Base-by-base conservation (phyloP, 2,797 vertebrate genomes). In the Amniataba percoides region DNA sequence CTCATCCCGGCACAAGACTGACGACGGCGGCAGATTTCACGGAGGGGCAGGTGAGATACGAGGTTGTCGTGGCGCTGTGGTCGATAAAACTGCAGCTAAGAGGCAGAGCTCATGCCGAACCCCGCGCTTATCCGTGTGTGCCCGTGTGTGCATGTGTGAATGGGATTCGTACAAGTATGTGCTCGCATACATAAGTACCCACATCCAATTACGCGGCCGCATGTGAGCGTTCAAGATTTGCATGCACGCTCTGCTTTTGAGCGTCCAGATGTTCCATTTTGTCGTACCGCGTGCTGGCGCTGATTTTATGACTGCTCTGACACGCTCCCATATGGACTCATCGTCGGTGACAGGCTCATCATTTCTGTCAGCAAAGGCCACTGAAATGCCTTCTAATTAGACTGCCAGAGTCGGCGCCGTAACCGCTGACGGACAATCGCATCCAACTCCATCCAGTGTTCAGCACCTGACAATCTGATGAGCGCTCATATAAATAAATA, bases 221-320 rank as follows among this genome's bases (percentile, higher is more conserved):
- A 56, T 74, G 75, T 75, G 59, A 31, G 51, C 62, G 46, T 76
- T 42, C 48, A 63, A 36, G 57, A 80, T 87, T 62, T 85, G 80
- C 68, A 74, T 39, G 42, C 56, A 60, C 19, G 67, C 66, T 72
- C 13, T 7, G 62, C 70, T 79, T 31, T 64, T 46, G 19, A 65
- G 55, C 9, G 25, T 59, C 81, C 81, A 88, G 71, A 84, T 87
- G 84, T 82, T 85, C 69, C 64, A 77, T 74, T 90, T 78, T 84
- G 87, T 84, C 39, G 21, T 34, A n/a, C 43, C 43, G 67, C 27
- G n/a, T 25, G 42, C 61, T 48, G 72, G 57, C 72, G 59, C 53
- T 76, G 71, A 78, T 81, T 84, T 87, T 71, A 85, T 49, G 70
- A 75, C 71, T 49, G 46, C 60, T 46, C 45, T 66, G 64, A 73